Conservation (phyloP, 2,797 vertebrate species). For the Threskiornis aethiopicus region DNA sequence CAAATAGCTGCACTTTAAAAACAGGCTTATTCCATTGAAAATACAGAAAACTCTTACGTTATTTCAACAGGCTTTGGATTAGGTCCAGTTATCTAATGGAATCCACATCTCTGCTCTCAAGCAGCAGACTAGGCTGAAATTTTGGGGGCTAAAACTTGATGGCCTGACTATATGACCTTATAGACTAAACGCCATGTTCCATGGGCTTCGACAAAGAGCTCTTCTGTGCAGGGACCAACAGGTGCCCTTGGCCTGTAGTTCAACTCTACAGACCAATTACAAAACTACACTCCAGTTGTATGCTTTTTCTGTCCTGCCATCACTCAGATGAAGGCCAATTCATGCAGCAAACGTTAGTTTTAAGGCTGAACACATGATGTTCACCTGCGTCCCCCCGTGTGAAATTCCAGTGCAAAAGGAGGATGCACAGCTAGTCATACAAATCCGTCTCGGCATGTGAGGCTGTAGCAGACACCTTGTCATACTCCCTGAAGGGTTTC, state of each 20-base stretch:
- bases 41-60: neutral
- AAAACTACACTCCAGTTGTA: neutral
- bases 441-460: neutral
- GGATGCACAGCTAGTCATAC: neutral
- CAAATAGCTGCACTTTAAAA: neutral
- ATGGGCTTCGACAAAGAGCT: neutral
- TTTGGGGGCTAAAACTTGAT: neutral
- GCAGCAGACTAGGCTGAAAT: neutral
- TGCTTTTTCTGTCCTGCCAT: neutral
- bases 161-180: neutral
- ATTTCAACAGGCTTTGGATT: conserved; percentile 9
- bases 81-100: neutral
- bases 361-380: neutral
- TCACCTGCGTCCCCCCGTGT: neutral
- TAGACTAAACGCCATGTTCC: neutral
- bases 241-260: neutral
- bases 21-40: neutral
- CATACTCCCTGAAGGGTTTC: neutral
- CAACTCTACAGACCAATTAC: neutral
- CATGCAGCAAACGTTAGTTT: neutral
- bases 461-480: neutral
- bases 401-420: neutral
- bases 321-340: neutral
- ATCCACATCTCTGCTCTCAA: neutral
- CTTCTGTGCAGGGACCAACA: neutral